phyloP scores from a whole-genome alignment of 1,140 invertebrate species.

The Euwallacea similis region DNA sequence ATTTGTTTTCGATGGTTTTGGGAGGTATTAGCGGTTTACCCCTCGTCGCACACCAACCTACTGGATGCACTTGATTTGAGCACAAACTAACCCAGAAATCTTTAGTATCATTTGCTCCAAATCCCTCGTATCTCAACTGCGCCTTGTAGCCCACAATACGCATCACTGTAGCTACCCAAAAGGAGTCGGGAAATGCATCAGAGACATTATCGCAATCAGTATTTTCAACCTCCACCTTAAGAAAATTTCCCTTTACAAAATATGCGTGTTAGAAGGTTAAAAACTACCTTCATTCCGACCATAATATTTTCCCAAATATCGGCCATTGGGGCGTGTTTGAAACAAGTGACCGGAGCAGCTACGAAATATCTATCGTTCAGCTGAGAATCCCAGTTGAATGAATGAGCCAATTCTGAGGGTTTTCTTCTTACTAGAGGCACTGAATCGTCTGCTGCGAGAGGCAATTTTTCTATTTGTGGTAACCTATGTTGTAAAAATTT shows the following conservation, averaged over 20 bases:
- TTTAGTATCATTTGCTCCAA: slow-evolving; percentile 80
- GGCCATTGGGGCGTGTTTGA: slow-evolving; percentile 87
- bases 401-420: slow-evolving; percentile 65
- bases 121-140: slow-evolving; percentile 91
- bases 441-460: slow-evolving; percentile 54
- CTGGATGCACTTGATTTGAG: slow-evolving; percentile 87
- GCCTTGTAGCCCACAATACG: slow-evolving; percentile 91
- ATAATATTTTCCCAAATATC: slow-evolving; percentile 93
- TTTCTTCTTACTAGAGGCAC: slow-evolving; percentile 57
- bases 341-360: slow-evolving; percentile 86
- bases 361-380: slow-evolving; percentile 74
- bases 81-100: slow-evolving; percentile 97
- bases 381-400: slow-evolving; percentile 81
- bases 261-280: neutral
- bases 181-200: slow-evolving; percentile 78
- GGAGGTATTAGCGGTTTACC: slow-evolving; percentile 94
- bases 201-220: slow-evolving; percentile 81
- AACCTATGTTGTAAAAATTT: slow-evolving; percentile 14
- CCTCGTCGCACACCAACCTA: slow-evolving; percentile 95
- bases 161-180: slow-evolving; percentile 93
- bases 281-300: slow-evolving; percentile 82
- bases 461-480: slow-evolving; percentile 40
- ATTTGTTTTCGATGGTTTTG: slow-evolving; percentile 86
- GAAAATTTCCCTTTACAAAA: neutral
- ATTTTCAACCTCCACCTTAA: slow-evolving; percentile 82